Conservation (phyloP, 1,140 invertebrate species). For the Drosophila paulistorum region DNA sequence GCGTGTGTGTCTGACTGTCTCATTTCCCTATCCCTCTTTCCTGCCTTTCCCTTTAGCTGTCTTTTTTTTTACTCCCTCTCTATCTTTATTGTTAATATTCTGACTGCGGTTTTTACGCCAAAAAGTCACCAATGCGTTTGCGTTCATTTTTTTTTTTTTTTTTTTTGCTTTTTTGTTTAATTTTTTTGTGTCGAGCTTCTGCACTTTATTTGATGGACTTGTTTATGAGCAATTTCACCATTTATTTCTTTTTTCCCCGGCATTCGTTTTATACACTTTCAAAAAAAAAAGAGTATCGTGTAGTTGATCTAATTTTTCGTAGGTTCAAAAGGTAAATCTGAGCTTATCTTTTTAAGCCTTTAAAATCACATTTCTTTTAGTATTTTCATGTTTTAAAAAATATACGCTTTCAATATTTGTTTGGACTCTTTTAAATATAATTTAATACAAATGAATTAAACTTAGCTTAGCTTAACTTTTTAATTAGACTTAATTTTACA, state of each 20-base stretch:
- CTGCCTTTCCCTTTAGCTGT: background rate
- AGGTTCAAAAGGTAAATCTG: no score
- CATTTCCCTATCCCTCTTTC: conserved; percentile 6
- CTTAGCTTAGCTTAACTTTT: no score
- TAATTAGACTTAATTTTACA: no score
- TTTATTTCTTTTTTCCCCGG: background rate
- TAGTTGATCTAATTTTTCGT: no score
- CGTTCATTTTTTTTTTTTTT: conserved; percentile 11
- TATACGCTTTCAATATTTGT: no score
- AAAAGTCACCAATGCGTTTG: conserved; percentile 58
- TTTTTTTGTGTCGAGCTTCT: conserved; percentile 36
- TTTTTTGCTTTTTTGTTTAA: background rate
- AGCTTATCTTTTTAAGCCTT: no score
- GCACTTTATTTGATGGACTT: conserved; percentile 81
- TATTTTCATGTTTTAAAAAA: no score
- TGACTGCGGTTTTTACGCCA: conserved; percentile 71
- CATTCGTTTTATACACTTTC: conserved; percentile 2
- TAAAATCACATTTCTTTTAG: no score
- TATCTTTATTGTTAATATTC: conserved; percentile 75
- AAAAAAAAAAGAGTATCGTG: background rate
- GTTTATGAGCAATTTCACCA: conserved; percentile 73
- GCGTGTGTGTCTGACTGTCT: conserved; percentile 36
- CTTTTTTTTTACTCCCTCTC: background rate
- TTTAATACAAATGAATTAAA: no score
- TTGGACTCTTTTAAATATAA: no score